Base-by-base conservation (phyloP, 1,140 invertebrate species). In the Leguminivora glycinivorella region DNA sequence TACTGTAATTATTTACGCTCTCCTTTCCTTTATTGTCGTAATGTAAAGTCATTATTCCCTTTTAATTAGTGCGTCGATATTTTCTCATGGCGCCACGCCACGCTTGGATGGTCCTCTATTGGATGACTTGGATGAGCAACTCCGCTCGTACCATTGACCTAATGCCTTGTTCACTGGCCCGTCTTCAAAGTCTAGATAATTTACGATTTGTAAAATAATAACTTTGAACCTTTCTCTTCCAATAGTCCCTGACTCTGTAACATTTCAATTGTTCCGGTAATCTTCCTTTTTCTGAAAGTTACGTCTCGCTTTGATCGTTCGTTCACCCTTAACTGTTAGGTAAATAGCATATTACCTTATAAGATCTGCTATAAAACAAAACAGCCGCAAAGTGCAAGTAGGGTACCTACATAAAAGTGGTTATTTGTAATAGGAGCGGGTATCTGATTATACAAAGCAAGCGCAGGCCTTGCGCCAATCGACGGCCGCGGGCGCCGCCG, bases 81-180 rank as follows among this genome's bases (percentile, higher is more conserved):
- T 63, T 63, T 63, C 58, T 63, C 58, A 34, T 63, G 58, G 58
- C 25, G 58, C 58, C 25, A 60, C 25, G 75, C 80, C 71, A 78
- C 75, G 80, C 79, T 80, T 72, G 76, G 74, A 78, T 84, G 84
- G 75, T 70, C 80, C 72, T 67, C 56, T 76, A 74, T 82, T 73
- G 74, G 58, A 63, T 63, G 76, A 78, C 70, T 82, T 73, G 74
- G 58, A 34, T 63, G 75, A 78, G 70, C 78, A 76, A 83, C 17
- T 84, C 83, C 84, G 84, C 72, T 66, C 79, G 83, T 84, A 73
- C 84, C 74, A 85, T 84, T 89, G 82, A 89, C 87, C 87, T 78
- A 89, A 83, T 88, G 85, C 84, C 85, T 88, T 87, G 83, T 70
- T 85, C 83, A 84, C 80, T 83, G 79, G 76, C 71, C 77, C 81